Conservation (phyloP, 2,797 vertebrate genomes). For the Diplodus sargus region DNA sequence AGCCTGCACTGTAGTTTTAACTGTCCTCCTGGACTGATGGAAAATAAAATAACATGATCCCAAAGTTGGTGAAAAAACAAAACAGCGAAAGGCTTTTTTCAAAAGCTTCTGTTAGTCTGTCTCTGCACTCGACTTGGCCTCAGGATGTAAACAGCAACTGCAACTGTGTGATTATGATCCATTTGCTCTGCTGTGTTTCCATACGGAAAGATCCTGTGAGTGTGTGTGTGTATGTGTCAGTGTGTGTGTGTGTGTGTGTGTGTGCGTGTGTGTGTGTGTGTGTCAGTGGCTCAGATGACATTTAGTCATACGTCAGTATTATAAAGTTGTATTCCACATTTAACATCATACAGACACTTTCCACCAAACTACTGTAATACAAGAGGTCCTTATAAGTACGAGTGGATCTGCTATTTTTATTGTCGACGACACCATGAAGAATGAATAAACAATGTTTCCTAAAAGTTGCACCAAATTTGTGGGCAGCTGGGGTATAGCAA, state of each 20-base stretch:
- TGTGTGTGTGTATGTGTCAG: conserved; percentile 15
- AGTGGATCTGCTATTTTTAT: neutral
- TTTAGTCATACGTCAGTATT: conserved; percentile 14
- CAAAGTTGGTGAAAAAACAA: conserved; percentile 12
- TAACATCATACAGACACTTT: conserved; percentile 23
- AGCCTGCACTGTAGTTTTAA: neutral
- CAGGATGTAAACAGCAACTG: conserved; percentile 56
- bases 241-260: conserved; percentile 31
- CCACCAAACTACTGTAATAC: conserved; percentile 10
- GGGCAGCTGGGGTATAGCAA: neutral
- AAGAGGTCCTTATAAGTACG: neutral
- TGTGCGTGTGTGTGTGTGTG: conserved; percentile 20
- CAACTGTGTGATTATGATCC: conserved; percentile 55
- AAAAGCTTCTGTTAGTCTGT: conserved; percentile 14
- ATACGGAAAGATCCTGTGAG: conserved; percentile 43
- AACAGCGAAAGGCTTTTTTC: neutral
- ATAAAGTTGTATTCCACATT: conserved; percentile 7
- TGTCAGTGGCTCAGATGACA: conserved; percentile 3
- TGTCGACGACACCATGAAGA: neutral
- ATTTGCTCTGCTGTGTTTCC: conserved; percentile 39
- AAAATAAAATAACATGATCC: conserved; percentile 35
- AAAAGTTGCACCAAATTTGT: neutral
- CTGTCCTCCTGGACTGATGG: neutral
- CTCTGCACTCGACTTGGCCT: neutral
- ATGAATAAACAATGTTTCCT: neutral